Evolutionary conservation across 2,797 vertebrate species (phyloP), one percentile per base, ranked within the genome.

Genomic region (Hypotaenidia okinawae): DNA sequence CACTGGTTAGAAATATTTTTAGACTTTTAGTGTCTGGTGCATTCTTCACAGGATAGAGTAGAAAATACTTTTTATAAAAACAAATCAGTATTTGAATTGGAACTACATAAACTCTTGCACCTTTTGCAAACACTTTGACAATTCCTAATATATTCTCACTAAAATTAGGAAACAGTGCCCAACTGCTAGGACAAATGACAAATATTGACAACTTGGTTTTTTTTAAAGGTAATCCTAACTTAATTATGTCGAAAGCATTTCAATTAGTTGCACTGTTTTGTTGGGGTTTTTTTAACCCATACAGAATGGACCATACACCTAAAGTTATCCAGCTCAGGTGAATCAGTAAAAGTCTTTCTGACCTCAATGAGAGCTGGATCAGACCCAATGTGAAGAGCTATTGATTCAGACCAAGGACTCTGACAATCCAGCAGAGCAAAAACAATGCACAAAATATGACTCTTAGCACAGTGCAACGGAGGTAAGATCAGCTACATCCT

Each of bases 201-300:
- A 84, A 59, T 32, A 16, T 21, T 33, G n/a, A 63, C 16, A 84
- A 43, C 43, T 43, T 43, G 17, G 8, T 9, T 18, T 43, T 41
- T 18, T 43, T 18, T 43, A 47, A 47, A 47, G 47, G 49, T 51
- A 51, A 16, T 25, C 7, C 3, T 52, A 37, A 25, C 9, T 17
- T 57, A 28, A 41, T 82, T 86, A 22, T 73, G 5, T 22, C 54
- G 13, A 84, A 90, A 89, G 3, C 10, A 32, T 82, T 91, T 68
- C 35, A 84, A 28, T 4, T 1, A 73, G 1, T 9, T 84, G 5
- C 12, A 37, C 8, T 47, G 9, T 0, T 1, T 51, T 25, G 45
- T 47, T 47, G 25, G 24, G 3, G 2, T 8, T 18, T 32, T 77
- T 84, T 51, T 11, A 2, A 5, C 7, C 15, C 75, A 6, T 14